Evolutionary conservation across 2,113 vertebrate genomes (phyloP).

Genomic region (Myiagra hebetior): DNA sequence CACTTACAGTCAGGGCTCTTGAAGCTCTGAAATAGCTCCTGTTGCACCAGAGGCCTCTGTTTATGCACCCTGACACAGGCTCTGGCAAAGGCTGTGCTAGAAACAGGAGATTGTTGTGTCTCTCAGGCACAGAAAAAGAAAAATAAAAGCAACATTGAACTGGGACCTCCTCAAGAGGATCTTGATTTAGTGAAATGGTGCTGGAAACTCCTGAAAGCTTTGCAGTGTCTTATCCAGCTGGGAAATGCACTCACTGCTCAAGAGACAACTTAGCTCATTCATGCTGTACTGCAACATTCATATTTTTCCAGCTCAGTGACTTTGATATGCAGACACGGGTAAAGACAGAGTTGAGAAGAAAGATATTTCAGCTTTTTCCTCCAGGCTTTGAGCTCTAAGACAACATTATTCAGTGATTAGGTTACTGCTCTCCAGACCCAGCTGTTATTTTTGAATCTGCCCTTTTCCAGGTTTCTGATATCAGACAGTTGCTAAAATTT

Average conservation of each 20-base stretch:
- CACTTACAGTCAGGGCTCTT: background rate
- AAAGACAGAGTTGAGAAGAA: background rate
- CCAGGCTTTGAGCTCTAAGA: slow-evolving; percentile 2
- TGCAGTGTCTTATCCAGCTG: background rate
- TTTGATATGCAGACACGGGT: background rate
- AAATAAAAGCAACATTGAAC: slow-evolving; percentile 5
- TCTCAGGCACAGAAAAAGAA: background rate
- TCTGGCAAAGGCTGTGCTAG: background rate
- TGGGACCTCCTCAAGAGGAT: background rate
- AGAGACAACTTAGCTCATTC: slow-evolving; percentile 5
- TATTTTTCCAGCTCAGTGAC: slow-evolving; percentile 26
- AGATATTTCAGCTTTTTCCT: background rate
- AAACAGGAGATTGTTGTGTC: background rate
- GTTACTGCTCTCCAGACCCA: background rate
- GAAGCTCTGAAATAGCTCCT: background rate
- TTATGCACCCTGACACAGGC: background rate
- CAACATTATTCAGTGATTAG: background rate
- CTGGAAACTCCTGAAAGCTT: slow-evolving; percentile 18
- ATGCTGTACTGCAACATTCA: background rate
- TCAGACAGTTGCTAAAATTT: background rate
- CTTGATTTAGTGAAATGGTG: background rate
- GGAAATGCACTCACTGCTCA: background rate
- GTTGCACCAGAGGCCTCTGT: background rate
- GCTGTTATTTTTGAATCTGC: background rate
- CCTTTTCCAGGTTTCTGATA: background rate